Percentiles rank a stretch among this genome's conserved stretches.
phyloP scores from a whole-genome alignment of 1,140 invertebrate genomes.

The Diorhabda elongata region DNA sequence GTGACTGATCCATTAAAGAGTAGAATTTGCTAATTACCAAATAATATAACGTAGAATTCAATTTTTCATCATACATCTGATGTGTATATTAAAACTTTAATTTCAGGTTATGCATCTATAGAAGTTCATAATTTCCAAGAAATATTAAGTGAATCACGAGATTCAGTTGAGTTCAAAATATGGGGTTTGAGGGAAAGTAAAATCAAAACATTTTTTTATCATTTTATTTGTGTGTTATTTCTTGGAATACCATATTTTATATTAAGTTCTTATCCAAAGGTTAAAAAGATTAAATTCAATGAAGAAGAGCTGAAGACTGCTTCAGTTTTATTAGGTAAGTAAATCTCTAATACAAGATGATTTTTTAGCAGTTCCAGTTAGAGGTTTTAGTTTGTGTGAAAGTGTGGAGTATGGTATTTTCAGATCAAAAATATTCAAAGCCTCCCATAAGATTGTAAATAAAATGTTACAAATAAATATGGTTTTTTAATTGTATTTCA shows the following conservation, averaged over 20 bases:
- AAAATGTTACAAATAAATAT: neutral
- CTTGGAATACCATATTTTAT: slow-evolving; percentile 53
- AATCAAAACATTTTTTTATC: slow-evolving; percentile 47
- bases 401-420: no score
- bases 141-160: slow-evolving; percentile 38
- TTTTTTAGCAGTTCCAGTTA: neutral
- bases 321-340: slow-evolving; percentile 51
- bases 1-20: no score
- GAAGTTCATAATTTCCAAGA: slow-evolving; percentile 23
- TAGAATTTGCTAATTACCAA: no score
- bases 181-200: slow-evolving; percentile 50
- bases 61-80: no score
- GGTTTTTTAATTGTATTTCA: slow-evolving; percentile 7
- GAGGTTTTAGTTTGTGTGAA: no score
- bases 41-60: no score
- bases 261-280: slow-evolving; percentile 50
- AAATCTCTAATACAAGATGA: neutral
- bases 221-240: slow-evolving; percentile 48
- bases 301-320: slow-evolving; percentile 53
- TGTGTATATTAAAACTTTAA: neutral
- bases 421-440: neutral
- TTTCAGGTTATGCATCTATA: slow-evolving; percentile 35
- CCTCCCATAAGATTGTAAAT: neutral
- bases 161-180: slow-evolving; percentile 49
- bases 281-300: slow-evolving; percentile 49